Evolutionary conservation across 2,797 vertebrate genomes (phyloP), one percentile per base, ranked within the genome.

Genomic region (Sparidentex hasta): DNA sequence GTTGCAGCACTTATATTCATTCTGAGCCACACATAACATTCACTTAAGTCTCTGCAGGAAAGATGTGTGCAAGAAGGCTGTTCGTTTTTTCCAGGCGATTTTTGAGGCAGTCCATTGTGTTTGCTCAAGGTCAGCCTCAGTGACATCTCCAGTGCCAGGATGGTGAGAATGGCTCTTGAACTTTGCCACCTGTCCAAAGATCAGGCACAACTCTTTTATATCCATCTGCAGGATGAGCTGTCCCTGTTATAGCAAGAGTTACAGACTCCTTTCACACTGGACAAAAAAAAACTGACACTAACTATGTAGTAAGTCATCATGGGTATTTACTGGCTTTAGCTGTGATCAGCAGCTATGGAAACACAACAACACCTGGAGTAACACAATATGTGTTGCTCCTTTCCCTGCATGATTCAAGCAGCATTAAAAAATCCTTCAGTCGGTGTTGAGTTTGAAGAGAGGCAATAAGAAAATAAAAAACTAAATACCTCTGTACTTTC

Each of bases 251-350:
- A 11, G 43, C 0, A 5, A 65, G 27, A 50, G 25, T 48, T 23
- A 69, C 7, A 68, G 29, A 66, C 47, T 67, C 67, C 58, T 80
- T 74, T 16, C 0, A 3, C 48, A 38, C 9, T 38, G 8, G 38
- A 11, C 33, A 38, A 38, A 38, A 38, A 38, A 7, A 8, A 25
- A 25, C 25, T 25, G 25, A 33, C 33, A 33, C 33, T 38, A 38
- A 38, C 33, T 38, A 38, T 8, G 33, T 38, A 38, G 33, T 38
- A 38, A 38, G 38, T 38, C 2, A 2, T 38, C 38, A 38, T 38
- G 38, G 38, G 38, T 38, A 38, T 11, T 38, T 38, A 38, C 11
- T 38, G 38, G 38, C 38, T 38, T 38, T 38, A 38, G 9, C 38
- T 38, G 38, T 38, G 7, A 38, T 38, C 33, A 38, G 33, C 33